Evolutionary conservation across 2,797 vertebrate species (phyloP).

Genomic region (Masticophis lateralis): DNA sequence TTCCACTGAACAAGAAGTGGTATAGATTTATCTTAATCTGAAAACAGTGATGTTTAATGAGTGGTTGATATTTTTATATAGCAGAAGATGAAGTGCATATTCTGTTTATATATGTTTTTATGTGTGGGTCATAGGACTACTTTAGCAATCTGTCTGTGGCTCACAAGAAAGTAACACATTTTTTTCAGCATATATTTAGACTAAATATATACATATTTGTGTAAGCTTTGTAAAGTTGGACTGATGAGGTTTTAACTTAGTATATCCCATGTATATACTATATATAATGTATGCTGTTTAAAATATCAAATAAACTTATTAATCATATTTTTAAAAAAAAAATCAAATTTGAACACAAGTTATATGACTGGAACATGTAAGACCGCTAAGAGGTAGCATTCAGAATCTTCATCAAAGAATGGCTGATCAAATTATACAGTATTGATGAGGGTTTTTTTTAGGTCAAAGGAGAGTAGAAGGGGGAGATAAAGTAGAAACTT

Average conservation of each 20-base stretch:
- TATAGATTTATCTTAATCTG: not conserved
- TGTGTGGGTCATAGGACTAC: not conserved
- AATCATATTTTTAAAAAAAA: not conserved
- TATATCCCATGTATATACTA: not conserved
- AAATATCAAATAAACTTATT: not conserved
- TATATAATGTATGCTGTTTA: not conserved
- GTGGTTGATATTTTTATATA: not conserved
- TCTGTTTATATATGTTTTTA: constrained; percentile 37
- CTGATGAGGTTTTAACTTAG: not conserved
- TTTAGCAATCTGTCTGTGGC: constrained; percentile 2
- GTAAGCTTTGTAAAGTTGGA: not conserved
- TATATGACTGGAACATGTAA: not conserved
- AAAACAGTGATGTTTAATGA: not conserved
- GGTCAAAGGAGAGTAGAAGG: not conserved
- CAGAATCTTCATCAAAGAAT: not conserved
- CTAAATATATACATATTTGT: constrained; percentile 30
- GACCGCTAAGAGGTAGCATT: not conserved
- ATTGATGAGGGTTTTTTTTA: not conserved
- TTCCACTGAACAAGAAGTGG: not conserved
- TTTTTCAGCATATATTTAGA: constrained; percentile 32
- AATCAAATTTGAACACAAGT: constrained; percentile 5
- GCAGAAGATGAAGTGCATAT: constrained; percentile 20
- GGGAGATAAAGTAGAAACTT: not conserved
- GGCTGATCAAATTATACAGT: not conserved
- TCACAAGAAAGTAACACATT: constrained; percentile 31